These are phyloP conservation scores for Argyresthia goedartella DNA, from an alignment of 2,888 invertebrate species.

Conservation along the genomic window DNA sequence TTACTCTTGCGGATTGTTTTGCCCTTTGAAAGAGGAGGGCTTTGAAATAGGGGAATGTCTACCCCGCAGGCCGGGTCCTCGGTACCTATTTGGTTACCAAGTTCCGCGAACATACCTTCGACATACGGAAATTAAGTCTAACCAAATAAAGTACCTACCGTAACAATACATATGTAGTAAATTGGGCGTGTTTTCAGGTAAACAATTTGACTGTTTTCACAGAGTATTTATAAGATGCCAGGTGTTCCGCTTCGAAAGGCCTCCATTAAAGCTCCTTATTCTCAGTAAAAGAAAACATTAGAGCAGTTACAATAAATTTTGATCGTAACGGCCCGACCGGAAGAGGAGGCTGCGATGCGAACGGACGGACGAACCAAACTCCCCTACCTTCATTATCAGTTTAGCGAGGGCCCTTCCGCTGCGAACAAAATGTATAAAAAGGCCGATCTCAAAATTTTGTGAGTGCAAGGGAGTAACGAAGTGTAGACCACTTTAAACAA, in stretches of 20 bases:
- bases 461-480: conserved; percentile 64
- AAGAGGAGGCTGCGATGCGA: conserved; percentile 23
- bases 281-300: conserved; percentile 48
- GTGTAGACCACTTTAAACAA: conserved; percentile 67
- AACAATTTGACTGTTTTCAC: no score
- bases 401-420: conserved; percentile 48
- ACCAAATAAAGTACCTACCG: no score
- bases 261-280: conserved; percentile 45
- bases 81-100: no score
- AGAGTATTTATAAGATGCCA: conserved; percentile 15
- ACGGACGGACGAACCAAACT: conserved; percentile 21
- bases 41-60: no score
- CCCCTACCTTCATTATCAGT: conserved; percentile 59
- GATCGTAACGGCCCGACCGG: conserved; percentile 46
- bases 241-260: conserved; percentile 47
- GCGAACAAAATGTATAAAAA: conserved; percentile 48
- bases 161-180: no score
- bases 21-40: conserved; percentile 24
- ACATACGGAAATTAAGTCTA: no score
- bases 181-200: no score
- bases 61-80: neutral
- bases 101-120: no score
- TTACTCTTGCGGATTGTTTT: conserved; percentile 43
- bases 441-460: conserved; percentile 48
- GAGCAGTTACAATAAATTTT: conserved; percentile 57